Evolutionary conservation across 2,888 invertebrate species (phyloP), one percentile per base, ranked within the genome.

Genomic region (Diabrotica balteata): DNA sequence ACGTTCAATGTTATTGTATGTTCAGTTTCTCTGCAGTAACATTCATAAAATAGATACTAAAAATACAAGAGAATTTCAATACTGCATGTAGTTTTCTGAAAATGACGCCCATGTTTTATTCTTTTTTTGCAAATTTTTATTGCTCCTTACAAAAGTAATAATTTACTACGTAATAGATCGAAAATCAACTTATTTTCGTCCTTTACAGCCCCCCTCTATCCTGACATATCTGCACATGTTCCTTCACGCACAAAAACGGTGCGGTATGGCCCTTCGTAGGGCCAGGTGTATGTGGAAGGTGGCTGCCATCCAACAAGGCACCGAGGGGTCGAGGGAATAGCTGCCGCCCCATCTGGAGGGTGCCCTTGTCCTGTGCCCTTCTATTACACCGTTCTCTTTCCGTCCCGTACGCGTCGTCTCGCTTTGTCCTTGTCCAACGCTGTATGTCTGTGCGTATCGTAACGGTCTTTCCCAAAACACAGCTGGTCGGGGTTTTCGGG

Each of bases 381-480:
- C 32, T 62, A 9, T 32, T 55, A 43, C 17, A 2, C 42, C 60
- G 17, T 6, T 62, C 55, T 62, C 49, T 46, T 7, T 61, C 42
- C 7, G 7, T 10, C 7, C 7, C 46, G 17, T 9, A 9, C 5
- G 9, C 1, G 17, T 9, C 51, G 17, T 43, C 10, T 53, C 44
- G 55, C 11, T n/a, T 62, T 49, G 62, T 62, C 62, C 47, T 55
- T 55, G 50, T 49, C 60, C n/a, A 53, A 53, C 45, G 10, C 45
- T 32, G 44, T 53, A 10, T 32, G 53, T 61, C 53, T 60, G 44
- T 10, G 32, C 11, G 71, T 69, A 72, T 57, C 70, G 75, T 77
- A 77, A 77, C 77, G 77, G 77, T 76, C 76, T 74, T 75, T 75
- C 71, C 67, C 69, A 73, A 72, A 71, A 72, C 52, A 75, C 77